Evolutionary conservation across 2,888 invertebrate species (phyloP).

Genomic region (Caenorhabditis sp.): DNA sequence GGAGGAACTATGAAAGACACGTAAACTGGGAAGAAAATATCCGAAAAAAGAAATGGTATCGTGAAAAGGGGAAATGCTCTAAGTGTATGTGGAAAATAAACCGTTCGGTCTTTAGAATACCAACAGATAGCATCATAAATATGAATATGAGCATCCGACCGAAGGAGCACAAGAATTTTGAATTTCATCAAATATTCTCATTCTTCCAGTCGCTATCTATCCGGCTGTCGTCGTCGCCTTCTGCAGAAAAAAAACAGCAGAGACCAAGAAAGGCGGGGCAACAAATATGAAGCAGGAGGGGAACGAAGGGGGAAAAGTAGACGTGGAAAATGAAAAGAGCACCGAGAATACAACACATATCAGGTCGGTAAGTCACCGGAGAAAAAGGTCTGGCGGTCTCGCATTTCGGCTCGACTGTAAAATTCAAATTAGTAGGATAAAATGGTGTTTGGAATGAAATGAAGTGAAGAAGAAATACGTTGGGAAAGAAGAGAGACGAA

Average conservation of each 20-base stretch:
- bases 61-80: not conserved
- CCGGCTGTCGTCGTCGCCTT: not conserved
- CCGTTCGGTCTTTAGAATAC: not conserved
- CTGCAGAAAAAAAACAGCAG: constrained; percentile 23
- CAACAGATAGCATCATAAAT: constrained; percentile 12
- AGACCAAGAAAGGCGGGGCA: not conserved
- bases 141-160: constrained; percentile 2
- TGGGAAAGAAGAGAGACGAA: not conserved
- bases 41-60: constrained; percentile 8
- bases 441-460: constrained; percentile 1
- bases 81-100: not conserved
- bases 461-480: not conserved
- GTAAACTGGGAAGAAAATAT: not conserved
- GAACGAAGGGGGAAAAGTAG: constrained; percentile 8
- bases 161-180: constrained; percentile 16
- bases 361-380: not conserved
- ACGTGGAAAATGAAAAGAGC: constrained; percentile 1
- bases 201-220: constrained; percentile 18
- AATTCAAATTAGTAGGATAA: constrained; percentile 27
- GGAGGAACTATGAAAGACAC: not conserved
- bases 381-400: too few species aligned
- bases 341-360: not conserved
- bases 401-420: not conserved
- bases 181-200: constrained; percentile 31
- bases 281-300: constrained; percentile 12